Base-by-base conservation (phyloP, 2,113 vertebrate genomes). In the Rhinogobius similis region DNA sequence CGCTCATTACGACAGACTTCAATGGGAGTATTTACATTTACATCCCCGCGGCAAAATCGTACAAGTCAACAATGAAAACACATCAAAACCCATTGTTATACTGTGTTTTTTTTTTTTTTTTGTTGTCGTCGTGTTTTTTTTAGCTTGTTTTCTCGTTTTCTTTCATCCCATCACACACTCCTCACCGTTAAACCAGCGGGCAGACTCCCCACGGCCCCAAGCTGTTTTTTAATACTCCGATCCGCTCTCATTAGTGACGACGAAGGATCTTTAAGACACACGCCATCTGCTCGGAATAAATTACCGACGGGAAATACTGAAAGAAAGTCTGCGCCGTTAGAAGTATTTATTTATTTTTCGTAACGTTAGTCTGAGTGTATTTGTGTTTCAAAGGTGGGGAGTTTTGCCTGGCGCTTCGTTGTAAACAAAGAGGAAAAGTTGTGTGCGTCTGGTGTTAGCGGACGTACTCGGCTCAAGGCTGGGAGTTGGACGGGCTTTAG, bases 261-360 rank as follows among this genome's bases (percentile, higher is more conserved):
- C 39, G 64, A 67, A 39, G 20, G 68, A 69, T 76, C 50, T 75
- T 68, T 77, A 53, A 81, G 75, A 80, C 75, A 73, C 26, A 9
- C 67, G 72, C 75, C 83, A 85, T 82, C 86, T 85, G 73, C 77
- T 69, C 53, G 62, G 50, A 77, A 72, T 23, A 65, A 84, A 64
- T 43, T 29, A 36, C 29, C 18, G 1, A 14, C 48, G 32, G 32
- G 63, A 62, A 53, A 16, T 16, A 13, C 12, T 63, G 21, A 41
- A 63, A 32, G 10, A 32, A 8, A 39, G 26, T 24, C 39, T 50
- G 65, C 16, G 18, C 29, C 5, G 16, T 29, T 20, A 36, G 18
- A 32, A 14, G 7, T 20, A 1, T 10, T 14, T 61, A 18, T 61
- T 32, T 61, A 32, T 36, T 23, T 27, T 26, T 26, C 4, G 23